phyloP scores from a whole-genome alignment of 2,113 vertebrate genomes.

The Sigmodon hispidus region DNA sequence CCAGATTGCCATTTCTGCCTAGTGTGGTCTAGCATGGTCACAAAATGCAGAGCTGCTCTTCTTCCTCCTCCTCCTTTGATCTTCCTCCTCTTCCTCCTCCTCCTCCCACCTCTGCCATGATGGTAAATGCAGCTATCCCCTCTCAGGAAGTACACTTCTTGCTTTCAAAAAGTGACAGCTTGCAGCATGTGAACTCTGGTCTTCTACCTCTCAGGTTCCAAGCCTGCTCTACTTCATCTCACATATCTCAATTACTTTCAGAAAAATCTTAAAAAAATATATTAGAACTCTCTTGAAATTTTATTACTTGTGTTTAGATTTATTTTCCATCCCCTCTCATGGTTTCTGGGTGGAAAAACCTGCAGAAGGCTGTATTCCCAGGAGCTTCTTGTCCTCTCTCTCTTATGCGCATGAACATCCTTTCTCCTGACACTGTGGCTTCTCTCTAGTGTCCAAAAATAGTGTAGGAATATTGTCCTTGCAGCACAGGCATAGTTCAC shows the following conservation, averaged over 20 bases:
- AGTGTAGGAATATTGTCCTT: slow-evolving; percentile 15
- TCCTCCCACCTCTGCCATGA: background rate
- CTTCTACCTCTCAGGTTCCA: background rate
- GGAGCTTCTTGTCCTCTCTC: background rate
- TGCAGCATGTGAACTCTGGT: background rate
- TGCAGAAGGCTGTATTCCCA: background rate
- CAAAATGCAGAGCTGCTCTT: background rate
- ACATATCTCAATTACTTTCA: background rate
- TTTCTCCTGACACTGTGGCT: slow-evolving; percentile 27
- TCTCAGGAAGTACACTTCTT: background rate
- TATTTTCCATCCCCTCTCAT: background rate
- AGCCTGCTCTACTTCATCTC: background rate
- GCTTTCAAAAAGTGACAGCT: background rate
- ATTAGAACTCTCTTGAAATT: background rate
- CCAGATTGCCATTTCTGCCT: background rate
- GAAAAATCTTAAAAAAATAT: slow-evolving; percentile 40
- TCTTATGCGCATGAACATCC: background rate
- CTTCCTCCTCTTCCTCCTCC: background rate
- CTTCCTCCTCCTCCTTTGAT: background rate
- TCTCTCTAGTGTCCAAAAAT: slow-evolving; percentile 47
- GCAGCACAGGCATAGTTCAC: background rate
- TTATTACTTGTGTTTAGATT: background rate
- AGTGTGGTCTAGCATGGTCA: background rate
- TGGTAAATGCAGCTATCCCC: background rate
- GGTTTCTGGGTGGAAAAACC: background rate